These are phyloP conservation scores for Cyaniris semiargus DNA, from an alignment of 2,888 invertebrate species.

Conservation along the genomic window DNA sequence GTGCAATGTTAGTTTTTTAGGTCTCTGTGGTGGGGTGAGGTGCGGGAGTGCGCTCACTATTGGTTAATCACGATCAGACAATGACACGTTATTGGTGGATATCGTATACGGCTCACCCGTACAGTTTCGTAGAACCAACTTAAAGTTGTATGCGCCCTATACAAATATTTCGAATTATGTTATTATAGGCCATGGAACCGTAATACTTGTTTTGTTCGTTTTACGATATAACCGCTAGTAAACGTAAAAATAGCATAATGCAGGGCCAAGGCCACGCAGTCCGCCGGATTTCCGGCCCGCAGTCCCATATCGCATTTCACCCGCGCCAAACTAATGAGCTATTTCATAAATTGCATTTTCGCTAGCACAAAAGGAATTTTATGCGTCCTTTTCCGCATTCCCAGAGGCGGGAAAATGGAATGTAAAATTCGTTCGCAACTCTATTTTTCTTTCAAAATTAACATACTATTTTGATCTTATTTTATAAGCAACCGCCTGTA, in stretches of 20 bases:
- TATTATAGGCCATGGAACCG: background rate
- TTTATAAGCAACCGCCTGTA: too few species aligned
- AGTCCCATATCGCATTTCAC: constrained; percentile 56
- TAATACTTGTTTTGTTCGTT: background rate
- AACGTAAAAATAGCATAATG: constrained; percentile 17
- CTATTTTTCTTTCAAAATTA: background rate
- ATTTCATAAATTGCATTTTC: constrained; percentile 39
- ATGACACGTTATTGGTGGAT: too few species aligned
- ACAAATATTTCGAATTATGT: background rate
- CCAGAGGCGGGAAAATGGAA: background rate
- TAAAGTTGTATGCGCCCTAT: background rate
- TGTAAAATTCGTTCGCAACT: too few species aligned
- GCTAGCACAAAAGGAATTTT: constrained; percentile 14
- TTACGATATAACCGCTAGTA: constrained; percentile 7
- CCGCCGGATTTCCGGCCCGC: constrained; percentile 64
- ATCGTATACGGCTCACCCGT: too few species aligned
- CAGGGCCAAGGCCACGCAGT: constrained; percentile 52
- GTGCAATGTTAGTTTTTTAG: background rate
- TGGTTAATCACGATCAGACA: background rate
- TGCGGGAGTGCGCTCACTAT: background rate
- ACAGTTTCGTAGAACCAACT: background rate
- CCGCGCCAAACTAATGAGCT: constrained; percentile 42
- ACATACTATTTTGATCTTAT: too few species aligned
- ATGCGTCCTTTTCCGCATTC: background rate
- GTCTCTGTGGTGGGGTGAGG: background rate